These are phyloP conservation scores for Nasonia longicornis DNA, from an alignment of 1,140 invertebrate species.

Conservation along the genomic window DNA sequence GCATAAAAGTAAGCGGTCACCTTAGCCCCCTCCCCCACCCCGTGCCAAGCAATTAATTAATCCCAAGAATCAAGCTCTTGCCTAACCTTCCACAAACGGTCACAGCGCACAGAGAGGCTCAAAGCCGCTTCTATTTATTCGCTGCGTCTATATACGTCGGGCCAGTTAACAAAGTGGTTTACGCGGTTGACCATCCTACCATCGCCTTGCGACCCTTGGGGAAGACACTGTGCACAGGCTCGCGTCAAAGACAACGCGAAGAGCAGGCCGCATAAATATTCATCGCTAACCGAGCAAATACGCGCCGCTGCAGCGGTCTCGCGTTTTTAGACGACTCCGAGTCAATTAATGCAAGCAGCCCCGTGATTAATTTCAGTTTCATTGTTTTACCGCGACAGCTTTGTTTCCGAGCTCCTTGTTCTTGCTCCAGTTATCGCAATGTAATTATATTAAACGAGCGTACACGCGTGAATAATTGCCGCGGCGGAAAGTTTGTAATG, in stretches of 20 bases:
- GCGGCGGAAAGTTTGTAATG: neutral
- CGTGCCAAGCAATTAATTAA: neutral
- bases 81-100: neutral
- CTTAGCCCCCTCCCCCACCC: neutral
- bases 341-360: no score
- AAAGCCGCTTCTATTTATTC: neutral
- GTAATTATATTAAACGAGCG: no score
- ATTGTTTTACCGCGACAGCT: no score
- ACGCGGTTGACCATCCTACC: neutral
- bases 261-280: neutral
- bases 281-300: neutral
- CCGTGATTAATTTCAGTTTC: no score
- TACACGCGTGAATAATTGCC: neutral
- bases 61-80: neutral
- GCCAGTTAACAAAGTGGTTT: slow-evolving; percentile 1
- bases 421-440: no score
- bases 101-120: neutral
- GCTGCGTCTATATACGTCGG: neutral
- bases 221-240: neutral
- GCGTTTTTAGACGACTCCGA: no score
- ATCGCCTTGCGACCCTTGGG: neutral
- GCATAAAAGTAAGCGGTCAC: neutral
- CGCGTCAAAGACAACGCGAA: neutral
- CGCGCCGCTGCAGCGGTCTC: neutral
- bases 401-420: no score